Conservation (phyloP, 2,797 vertebrate species). For the Potorous gilbertii region DNA sequence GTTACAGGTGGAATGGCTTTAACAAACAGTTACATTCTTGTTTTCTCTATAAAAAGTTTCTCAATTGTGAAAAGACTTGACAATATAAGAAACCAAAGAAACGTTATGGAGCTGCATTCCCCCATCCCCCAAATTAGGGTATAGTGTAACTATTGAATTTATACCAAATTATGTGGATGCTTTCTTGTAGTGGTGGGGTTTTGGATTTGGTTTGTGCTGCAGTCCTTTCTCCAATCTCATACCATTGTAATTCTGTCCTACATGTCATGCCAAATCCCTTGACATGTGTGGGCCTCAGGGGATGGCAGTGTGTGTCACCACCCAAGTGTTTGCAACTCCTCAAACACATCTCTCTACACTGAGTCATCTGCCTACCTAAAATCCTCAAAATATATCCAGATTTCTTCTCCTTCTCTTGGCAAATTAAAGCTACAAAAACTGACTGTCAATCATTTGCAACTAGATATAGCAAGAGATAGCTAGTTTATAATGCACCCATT, state of each 20-base stretch:
- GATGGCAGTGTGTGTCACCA: constrained; percentile 28
- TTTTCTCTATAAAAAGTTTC: not conserved
- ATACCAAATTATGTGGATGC: not conserved
- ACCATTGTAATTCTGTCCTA: not conserved
- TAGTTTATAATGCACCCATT: not conserved
- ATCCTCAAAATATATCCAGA: constrained; percentile 55
- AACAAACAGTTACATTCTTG: not conserved
- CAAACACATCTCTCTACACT: constrained; percentile 40
- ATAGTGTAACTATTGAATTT: not conserved
- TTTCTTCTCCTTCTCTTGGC: not conserved
- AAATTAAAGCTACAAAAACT: constrained; percentile 29
- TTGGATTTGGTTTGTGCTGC: not conserved
- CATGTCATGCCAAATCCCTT: not conserved
- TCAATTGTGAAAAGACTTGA: not conserved
- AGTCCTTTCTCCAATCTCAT: not conserved
- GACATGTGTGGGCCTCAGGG: not conserved
- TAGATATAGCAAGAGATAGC: not conserved
- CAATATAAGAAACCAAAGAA: not conserved
- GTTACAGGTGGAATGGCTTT: not conserved
- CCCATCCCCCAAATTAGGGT: not conserved
- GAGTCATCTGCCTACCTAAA: constrained; percentile 60
- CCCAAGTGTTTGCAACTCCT: constrained; percentile 47
- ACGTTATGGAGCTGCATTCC: too few species aligned
- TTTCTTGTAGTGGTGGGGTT: not conserved
- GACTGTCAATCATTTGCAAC: not conserved